These are phyloP conservation scores for Lasioglossum pauxillum DNA, from an alignment of 2,888 invertebrate species.

Conservation along the genomic window DNA sequence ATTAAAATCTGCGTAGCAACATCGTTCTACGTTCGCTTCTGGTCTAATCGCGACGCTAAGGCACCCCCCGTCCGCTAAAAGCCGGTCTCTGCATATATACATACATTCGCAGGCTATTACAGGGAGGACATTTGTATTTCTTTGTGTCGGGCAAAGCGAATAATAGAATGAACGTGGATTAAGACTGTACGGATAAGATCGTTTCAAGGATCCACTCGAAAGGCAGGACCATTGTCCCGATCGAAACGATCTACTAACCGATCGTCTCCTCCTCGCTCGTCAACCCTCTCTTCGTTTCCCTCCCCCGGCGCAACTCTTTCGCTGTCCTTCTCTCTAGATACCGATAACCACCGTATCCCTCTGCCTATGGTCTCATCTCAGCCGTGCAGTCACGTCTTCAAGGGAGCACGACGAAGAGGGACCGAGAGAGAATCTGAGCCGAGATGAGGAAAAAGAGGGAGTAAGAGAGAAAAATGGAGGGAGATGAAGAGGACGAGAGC, in stretches of 20 bases:
- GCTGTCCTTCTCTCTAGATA: conserved; percentile 49
- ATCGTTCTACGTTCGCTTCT: conserved; percentile 9
- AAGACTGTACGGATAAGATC: conserved; percentile 70
- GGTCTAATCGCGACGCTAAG: conserved; percentile 60
- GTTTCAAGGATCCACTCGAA: conserved; percentile 63
- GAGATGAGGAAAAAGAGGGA: conserved; percentile 17
- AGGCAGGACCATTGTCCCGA: conserved; percentile 70
- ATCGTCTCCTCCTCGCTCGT: conserved; percentile 64
- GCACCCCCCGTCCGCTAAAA: conserved; percentile 22
- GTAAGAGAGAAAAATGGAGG: neutral
- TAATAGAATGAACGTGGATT: conserved; percentile 70
- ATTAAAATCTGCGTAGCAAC: conserved; percentile 45
- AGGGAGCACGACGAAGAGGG: conserved; percentile 59
- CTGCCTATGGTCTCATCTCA: conserved; percentile 72
- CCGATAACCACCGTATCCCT: conserved; percentile 62
- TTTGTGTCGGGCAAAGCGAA: conserved; percentile 71
- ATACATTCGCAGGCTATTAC: conserved; percentile 63
- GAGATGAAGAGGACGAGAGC: neutral
- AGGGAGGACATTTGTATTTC: conserved; percentile 67
- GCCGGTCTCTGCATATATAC: conserved; percentile 45
- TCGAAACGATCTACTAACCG: conserved; percentile 73
- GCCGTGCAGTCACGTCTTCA: conserved; percentile 73
- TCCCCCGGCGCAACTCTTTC: conserved; percentile 20
- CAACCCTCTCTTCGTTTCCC: conserved; percentile 61
- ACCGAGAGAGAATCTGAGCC: conserved; percentile 32